Percentiles rank a stretch among this genome's conserved stretches.
These are phyloP conservation scores for Tetramorium bicarinatum DNA, from an alignment of 2,888 invertebrate genomes.

Conservation along the genomic window DNA sequence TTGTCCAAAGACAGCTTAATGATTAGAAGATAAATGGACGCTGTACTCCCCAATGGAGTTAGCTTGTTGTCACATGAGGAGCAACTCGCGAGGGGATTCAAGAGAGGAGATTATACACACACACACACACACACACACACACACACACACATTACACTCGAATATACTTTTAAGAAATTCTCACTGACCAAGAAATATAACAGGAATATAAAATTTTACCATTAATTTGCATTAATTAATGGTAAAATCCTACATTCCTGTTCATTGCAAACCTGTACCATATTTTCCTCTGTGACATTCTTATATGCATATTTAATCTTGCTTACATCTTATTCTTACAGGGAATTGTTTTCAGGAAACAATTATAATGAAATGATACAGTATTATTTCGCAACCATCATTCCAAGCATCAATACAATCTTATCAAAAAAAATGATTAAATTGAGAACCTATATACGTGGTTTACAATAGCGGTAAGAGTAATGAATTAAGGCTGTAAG, in stretches of 20 bases:
- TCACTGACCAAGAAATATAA: neutral
- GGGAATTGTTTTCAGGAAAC: neutral
- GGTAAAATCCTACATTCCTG: no score
- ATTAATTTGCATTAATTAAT: neutral
- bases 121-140: no score
- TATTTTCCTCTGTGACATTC: neutral
- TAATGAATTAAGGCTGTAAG: no score
- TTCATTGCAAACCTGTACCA: neutral
- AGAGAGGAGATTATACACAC: neutral
- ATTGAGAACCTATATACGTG: no score
- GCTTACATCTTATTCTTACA: neutral
- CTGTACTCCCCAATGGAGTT: neutral
- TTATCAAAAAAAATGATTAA: neutral
- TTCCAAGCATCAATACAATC: neutral
- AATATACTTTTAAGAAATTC: slow-evolving; percentile 1
- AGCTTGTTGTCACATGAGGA: neutral
- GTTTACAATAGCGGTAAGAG: no score
- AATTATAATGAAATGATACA: neutral
- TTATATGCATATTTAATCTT: neutral
- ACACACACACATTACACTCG: neutral
- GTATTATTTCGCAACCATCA: neutral
- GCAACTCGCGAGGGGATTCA: no score
- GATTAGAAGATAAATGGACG: slow-evolving; percentile 17
- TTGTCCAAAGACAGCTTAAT: neutral
- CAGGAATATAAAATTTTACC: neutral